phyloP scores from a whole-genome alignment of 2,797 vertebrate species.

The Tenualosa ilisha region DNA sequence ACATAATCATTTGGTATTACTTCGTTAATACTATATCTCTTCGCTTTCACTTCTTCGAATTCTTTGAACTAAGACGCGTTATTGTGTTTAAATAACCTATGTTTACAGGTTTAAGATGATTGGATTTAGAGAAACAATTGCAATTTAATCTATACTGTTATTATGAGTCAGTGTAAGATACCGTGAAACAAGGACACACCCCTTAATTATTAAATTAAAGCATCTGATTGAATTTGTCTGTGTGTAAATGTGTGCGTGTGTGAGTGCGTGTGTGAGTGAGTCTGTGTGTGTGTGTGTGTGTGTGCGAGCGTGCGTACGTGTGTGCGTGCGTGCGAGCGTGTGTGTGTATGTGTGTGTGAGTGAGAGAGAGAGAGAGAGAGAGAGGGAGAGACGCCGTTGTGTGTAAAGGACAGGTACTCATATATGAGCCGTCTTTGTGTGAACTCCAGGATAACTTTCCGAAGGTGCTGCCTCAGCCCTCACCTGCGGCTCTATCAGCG shows the following conservation, averaged over 20 bases:
- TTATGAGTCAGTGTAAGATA: neutral
- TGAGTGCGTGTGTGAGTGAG: too few species aligned
- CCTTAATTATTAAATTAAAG: neutral
- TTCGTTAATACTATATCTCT: constrained; percentile 70
- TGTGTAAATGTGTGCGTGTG: too few species aligned
- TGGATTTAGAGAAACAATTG: neutral
- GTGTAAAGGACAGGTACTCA: constrained; percentile 4
- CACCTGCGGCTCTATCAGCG: constrained; percentile 30
- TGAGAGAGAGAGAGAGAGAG: neutral
- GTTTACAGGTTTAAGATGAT: neutral
- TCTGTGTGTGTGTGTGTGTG: too few species aligned
- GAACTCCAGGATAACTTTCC: constrained; percentile 11
- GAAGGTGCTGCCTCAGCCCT: constrained; percentile 19
- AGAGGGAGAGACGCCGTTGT: too few species aligned
- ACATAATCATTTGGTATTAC: constrained; percentile 81
- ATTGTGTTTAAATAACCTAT: neutral
- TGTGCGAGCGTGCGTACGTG: too few species aligned
- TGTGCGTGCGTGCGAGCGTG: too few species aligned
- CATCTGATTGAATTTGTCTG: neutral
- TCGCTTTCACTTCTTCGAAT: constrained; percentile 17
- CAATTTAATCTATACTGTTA: neutral
- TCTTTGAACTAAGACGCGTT: neutral
- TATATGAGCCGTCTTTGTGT: constrained; percentile 19
- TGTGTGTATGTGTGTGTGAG: too few species aligned
- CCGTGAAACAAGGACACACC: neutral